Conservation (phyloP, 2,113 vertebrate genomes). For the Spheniscus mendiculus region DNA sequence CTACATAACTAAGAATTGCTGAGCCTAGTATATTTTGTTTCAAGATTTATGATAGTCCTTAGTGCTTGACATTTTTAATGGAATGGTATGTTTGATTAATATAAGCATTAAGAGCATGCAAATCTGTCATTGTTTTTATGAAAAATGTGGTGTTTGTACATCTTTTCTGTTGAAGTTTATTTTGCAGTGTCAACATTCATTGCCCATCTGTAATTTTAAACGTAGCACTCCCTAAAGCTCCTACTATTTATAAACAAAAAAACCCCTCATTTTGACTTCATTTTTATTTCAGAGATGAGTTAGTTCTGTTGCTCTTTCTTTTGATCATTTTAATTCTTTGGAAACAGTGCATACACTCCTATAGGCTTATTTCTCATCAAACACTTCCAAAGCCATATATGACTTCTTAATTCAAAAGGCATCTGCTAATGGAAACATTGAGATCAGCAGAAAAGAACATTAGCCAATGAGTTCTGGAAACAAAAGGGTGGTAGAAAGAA, state of each 20-base stretch:
- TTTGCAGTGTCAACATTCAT: slow-evolving; percentile 50
- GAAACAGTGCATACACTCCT: slow-evolving; percentile 11
- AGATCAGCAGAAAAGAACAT: slow-evolving; percentile 45
- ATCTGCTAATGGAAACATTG: slow-evolving; percentile 53
- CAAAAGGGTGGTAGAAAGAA: not conserved
- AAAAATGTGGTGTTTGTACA: slow-evolving; percentile 14
- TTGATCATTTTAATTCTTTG: slow-evolving; percentile 55
- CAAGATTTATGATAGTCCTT: slow-evolving; percentile 14
- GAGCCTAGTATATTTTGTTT: slow-evolving; percentile 28
- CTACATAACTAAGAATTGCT: not conserved
- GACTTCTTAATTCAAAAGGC: slow-evolving; percentile 50
- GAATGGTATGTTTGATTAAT: slow-evolving; percentile 51
- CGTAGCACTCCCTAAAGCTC: slow-evolving; percentile 37
- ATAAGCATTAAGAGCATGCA: slow-evolving; percentile 24
- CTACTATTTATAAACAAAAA: slow-evolving; percentile 42
- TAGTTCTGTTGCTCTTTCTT: slow-evolving; percentile 48
- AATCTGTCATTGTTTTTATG: slow-evolving; percentile 38
- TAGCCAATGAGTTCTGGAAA: slow-evolving; percentile 25
- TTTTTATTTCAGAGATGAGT: slow-evolving; percentile 61
- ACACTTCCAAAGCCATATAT: slow-evolving; percentile 40
- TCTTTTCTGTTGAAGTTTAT: slow-evolving; percentile 36
- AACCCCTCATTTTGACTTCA: not conserved
- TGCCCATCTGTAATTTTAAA: slow-evolving; percentile 61
- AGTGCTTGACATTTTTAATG: slow-evolving; percentile 17
- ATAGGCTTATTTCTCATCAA: slow-evolving; percentile 19